phyloP scores from a whole-genome alignment of 2,888 invertebrate genomes.

The Drosophila vallismaia region DNA sequence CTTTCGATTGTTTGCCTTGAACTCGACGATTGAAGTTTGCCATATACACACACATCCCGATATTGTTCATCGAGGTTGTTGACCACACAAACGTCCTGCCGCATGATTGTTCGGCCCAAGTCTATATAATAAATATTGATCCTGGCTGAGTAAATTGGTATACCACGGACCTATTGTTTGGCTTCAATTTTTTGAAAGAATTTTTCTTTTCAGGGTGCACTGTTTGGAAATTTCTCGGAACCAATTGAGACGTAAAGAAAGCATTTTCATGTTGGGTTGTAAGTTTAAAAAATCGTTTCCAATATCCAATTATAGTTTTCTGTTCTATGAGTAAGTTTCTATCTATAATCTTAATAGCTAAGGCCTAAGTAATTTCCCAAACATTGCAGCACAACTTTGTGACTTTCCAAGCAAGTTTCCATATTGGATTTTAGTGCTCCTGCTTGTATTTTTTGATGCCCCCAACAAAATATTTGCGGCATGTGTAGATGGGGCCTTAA shows the following conservation, averaged over 20 bases:
- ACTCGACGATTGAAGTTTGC: conserved; percentile 56
- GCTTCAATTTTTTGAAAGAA: conserved; percentile 6
- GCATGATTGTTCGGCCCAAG: conserved; percentile 26
- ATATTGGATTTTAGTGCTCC: conserved; percentile 4
- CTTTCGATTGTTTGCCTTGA: conserved; percentile 68
- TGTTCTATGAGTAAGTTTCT: background rate
- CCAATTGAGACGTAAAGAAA: background rate
- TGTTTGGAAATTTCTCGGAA: background rate
- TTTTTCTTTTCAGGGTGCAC: background rate
- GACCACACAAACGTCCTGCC: conserved; percentile 36
- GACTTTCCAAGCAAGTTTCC: conserved; percentile 7
- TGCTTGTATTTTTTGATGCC: conserved; percentile 11
- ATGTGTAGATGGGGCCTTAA: conserved; percentile 24
- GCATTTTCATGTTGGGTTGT: too few relatives aligned
- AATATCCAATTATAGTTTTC: background rate
- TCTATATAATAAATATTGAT: conserved; percentile 33
- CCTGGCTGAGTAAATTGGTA: conserved; percentile 24
- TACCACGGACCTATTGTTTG: conserved; percentile 15
- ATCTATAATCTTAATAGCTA: background rate
- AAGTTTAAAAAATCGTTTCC: too few relatives aligned
- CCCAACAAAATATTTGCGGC: conserved; percentile 26
- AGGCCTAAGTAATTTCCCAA: background rate
- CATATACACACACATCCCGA: conserved; percentile 25
- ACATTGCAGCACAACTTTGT: background rate
- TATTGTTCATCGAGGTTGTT: conserved; percentile 40